These are phyloP conservation scores for Petrocephalus zakoni DNA, from an alignment of 2,113 vertebrate genomes.

Conservation along the genomic window DNA sequence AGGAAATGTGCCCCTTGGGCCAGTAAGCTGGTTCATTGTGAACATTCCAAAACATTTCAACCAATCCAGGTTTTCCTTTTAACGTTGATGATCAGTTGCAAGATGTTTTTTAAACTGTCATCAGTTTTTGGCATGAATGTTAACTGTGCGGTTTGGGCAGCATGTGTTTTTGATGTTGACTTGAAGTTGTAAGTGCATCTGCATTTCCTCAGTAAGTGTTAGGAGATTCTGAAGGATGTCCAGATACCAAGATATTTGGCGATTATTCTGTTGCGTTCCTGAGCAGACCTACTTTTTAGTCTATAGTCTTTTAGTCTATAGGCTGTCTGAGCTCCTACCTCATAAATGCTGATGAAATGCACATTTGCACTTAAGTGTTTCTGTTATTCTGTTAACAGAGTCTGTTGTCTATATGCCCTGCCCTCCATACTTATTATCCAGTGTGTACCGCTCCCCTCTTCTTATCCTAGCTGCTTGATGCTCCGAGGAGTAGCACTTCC, in stretches of 20 bases:
- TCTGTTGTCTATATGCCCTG: background rate
- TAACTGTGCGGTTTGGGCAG: background rate
- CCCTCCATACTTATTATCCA: background rate
- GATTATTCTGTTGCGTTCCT: background rate
- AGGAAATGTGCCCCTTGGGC: background rate
- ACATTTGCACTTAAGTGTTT: background rate
- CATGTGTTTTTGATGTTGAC: background rate
- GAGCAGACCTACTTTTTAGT: background rate
- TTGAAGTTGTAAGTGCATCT: background rate
- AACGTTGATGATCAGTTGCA: background rate
- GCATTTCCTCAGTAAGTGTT: background rate
- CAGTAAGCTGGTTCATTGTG: background rate
- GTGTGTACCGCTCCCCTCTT: background rate
- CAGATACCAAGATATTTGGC: background rate
- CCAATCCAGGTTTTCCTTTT: background rate
- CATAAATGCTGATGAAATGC: background rate
- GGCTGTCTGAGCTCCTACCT: background rate
- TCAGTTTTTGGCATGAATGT: background rate
- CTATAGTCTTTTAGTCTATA: background rate
- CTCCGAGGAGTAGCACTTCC: background rate
- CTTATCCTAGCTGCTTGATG: background rate
- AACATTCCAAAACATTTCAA: background rate
- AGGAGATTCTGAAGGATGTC: background rate
- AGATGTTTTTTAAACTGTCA: background rate
- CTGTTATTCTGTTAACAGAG: background rate